A percentile compares a stretch with the other conserved stretches of the same genome.
These are phyloP conservation scores for Albula glossodonta DNA, from an alignment of 2,113 vertebrate species.

Conservation along the genomic window DNA sequence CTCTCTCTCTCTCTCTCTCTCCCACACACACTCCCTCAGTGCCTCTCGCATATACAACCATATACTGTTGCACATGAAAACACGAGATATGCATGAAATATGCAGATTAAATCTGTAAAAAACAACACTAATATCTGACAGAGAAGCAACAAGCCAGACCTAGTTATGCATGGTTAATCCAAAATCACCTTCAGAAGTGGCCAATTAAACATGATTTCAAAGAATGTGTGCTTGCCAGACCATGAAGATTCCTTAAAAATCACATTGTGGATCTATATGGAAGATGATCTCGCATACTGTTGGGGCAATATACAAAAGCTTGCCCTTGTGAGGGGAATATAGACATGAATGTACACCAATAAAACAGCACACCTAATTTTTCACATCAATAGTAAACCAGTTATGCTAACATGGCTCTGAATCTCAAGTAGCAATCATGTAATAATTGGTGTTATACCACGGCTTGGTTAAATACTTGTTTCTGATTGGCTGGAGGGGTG, in stretches of 20 bases:
- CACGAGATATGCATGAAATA: background rate
- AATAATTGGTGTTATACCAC: background rate
- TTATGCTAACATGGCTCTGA: background rate
- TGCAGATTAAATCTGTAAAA: background rate
- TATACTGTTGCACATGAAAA: background rate
- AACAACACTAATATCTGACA: background rate
- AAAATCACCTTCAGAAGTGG: background rate
- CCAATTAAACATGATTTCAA: background rate
- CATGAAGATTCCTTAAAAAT: background rate
- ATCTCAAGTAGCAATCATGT: background rate
- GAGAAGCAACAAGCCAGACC: background rate
- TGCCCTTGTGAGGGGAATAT: background rate
- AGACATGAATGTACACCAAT: background rate
- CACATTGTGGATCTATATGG: background rate
- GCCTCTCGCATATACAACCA: too few relatives aligned
- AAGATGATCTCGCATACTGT: background rate
- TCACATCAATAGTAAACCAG: background rate
- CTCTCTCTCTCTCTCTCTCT: too few relatives aligned
- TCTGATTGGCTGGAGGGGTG: too few relatives aligned
- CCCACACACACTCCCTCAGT: too few relatives aligned
- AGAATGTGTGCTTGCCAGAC: background rate
- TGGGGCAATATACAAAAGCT: background rate
- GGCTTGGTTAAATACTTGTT: too few relatives aligned
- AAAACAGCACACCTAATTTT: background rate
- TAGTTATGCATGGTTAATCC: conserved; percentile 9